A percentile compares a stretch with the other conserved stretches of the same genome.
Evolutionary conservation across 1,140 invertebrate species (phyloP).

Genomic region (Lepidurus arcticus): DNA sequence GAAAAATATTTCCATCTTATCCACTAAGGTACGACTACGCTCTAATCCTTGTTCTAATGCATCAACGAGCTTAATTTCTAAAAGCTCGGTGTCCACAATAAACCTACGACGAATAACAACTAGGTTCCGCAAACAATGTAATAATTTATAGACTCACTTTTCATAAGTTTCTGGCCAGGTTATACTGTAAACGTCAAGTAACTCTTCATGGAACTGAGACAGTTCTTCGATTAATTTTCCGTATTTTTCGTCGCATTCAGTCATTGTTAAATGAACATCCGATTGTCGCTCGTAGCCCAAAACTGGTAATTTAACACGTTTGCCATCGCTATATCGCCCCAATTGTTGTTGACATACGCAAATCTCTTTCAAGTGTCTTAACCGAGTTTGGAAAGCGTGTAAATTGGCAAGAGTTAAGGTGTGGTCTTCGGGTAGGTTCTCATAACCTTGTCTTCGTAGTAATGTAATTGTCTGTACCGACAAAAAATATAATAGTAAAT

Average conservation of each 20-base stretch:
- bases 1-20: constrained; percentile 24
- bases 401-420: constrained; percentile 22
- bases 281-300: constrained; percentile 22
- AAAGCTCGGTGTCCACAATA: background rate
- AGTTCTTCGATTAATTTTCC: constrained; percentile 19
- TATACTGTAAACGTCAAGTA: constrained; percentile 2
- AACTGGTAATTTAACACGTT: constrained; percentile 1
- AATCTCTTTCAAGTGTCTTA: constrained; percentile 26
- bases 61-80: constrained; percentile 24
- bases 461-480: background rate
- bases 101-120: background rate
- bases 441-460: background rate
- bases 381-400: constrained; percentile 5
- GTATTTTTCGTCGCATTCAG: constrained; percentile 2
- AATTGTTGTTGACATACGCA: constrained; percentile 25
- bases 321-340: constrained; percentile 16
- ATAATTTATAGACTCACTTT: background rate
- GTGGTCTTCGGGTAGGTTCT: background rate
- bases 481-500: background rate
- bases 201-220: background rate
- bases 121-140: background rate
- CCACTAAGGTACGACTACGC: constrained; percentile 4
- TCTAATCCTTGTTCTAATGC: constrained; percentile 14
- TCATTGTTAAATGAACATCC: background rate
- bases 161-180: constrained; percentile 2